A percentile compares a stretch with the other conserved stretches of the same genome.
These are phyloP conservation scores for Mormyrus iriodes DNA, from an alignment of 2,113 vertebrate species.

Conservation along the genomic window DNA sequence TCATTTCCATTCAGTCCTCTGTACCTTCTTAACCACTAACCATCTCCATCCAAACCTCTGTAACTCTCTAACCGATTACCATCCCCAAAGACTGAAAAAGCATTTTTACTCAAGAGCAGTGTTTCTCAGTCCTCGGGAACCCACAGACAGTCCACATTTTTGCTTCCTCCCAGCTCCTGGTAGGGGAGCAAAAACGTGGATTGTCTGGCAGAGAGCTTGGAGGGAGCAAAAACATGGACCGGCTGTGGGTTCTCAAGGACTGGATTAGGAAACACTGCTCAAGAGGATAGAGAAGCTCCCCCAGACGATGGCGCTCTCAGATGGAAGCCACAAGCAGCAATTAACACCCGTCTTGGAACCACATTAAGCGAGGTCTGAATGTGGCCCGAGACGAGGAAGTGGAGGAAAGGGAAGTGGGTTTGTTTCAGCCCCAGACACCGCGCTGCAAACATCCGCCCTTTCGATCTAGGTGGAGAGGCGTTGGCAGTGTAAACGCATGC, in stretches of 20 bases:
- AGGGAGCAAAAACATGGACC: background rate
- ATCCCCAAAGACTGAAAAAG: background rate
- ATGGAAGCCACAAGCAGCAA: background rate
- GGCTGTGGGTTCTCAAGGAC: background rate
- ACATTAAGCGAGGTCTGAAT: conserved; percentile 29
- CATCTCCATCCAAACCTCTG: background rate
- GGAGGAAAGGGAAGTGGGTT: conserved; percentile 53
- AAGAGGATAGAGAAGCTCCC: background rate
- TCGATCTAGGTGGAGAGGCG: conserved; percentile 40
- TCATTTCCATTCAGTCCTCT: background rate
- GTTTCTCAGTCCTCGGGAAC: background rate
- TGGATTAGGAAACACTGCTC: background rate
- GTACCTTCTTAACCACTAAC: background rate
- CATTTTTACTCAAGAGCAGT: background rate
- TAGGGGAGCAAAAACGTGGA: background rate
- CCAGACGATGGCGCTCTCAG: background rate
- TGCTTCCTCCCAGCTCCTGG: background rate
- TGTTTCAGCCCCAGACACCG: conserved; percentile 52
- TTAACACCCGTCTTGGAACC: conserved; percentile 33
- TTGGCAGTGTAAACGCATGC: conserved; percentile 16
- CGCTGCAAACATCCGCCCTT: conserved; percentile 64
- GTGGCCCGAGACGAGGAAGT: conserved; percentile 40
- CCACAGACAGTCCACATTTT: background rate
- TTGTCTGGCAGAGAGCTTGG: background rate
- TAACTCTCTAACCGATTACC: background rate